Evolutionary conservation across 2,797 vertebrate species (phyloP), one percentile per base, ranked within the genome.

Genomic region (Valencia hispanica): DNA sequence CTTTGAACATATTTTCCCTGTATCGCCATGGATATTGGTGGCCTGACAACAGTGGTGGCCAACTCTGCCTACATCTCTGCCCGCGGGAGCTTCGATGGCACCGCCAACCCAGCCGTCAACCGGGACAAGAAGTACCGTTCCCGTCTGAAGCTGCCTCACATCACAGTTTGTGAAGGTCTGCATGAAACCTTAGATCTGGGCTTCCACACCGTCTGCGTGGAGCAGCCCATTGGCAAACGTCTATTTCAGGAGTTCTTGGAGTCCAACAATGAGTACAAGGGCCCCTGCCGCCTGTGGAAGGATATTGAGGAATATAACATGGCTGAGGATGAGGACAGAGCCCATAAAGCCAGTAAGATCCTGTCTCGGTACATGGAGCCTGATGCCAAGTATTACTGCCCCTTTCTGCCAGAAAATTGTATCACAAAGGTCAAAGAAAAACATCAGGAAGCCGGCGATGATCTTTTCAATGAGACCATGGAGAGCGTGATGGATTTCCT

Each of bases 21-120:
- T 12, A 63, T 80, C 80, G 70, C 68, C 89, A 97, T 97, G 97
- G 97, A 97, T 89, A 95, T 97, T 1, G 96, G 97, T 43, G 95
- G 95, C 59, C 82, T 97, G 84, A 96, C 97, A 22, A 97, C 97
- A 0, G 96, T 97, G 89, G 96, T 97, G 81, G 97, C 97, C 84
- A 97, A 97, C 88, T 97, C 97, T 0, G 96, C 96, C 50, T 98
- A 97, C 88, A 97, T 97, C 20, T 95, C 96, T 0, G 97, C 97
- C 41, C 94, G 97, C 0, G 96, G 95, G 43, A 97, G 96, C 79
- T 85, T 96, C 0, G 96, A 97, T 0, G 95, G 95, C 14, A 84
- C 86, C 8, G 92, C 92, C 32, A 94, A 94, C 15, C 83, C 93
- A 1, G 89, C 94, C 0, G 70, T 89, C 39, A 92, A 91, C 53